phyloP scores from a whole-genome alignment of 2,113 vertebrate genomes.

The Daubentonia madagascariensis region DNA sequence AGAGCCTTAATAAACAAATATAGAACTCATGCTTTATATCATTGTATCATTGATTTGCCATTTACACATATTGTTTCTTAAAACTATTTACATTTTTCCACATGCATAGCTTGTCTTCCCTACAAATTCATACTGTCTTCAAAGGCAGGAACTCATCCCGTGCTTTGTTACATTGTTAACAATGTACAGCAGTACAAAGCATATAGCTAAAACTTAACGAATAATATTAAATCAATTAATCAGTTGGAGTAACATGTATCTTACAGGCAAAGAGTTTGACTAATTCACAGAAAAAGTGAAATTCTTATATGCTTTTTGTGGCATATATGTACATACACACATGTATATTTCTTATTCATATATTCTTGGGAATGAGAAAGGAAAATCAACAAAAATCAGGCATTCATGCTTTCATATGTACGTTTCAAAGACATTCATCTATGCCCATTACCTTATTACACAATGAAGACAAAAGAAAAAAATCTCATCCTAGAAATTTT shows the following conservation, averaged over 20 bases:
- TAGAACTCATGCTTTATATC: not conserved
- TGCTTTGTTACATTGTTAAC: not conserved
- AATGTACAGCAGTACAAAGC: not conserved
- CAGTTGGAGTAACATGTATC: not conserved
- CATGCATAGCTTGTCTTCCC: not conserved
- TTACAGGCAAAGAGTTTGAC: not conserved
- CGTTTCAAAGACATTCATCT: not conserved
- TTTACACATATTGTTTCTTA: not conserved
- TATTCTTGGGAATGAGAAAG: not conserved
- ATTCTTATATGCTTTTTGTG: not conserved
- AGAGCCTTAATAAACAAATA: not conserved
- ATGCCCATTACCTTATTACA: not conserved
- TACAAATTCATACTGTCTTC: not conserved
- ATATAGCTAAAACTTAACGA: not conserved
- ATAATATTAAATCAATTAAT: not conserved
- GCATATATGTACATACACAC: not conserved
- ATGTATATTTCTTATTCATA: not conserved
- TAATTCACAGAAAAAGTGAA: not conserved
- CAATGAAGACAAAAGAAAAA: not conserved
- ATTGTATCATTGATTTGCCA: not conserved
- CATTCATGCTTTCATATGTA: not conserved
- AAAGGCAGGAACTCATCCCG: not conserved
- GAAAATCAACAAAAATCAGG: not conserved
- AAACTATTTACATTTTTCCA: not conserved
- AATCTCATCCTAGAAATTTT: not conserved